Evolutionary conservation across 2,888 invertebrate species (phyloP), one percentile per base, ranked within the genome.

Genomic region (Kuschelorhynchus macadamiae): DNA sequence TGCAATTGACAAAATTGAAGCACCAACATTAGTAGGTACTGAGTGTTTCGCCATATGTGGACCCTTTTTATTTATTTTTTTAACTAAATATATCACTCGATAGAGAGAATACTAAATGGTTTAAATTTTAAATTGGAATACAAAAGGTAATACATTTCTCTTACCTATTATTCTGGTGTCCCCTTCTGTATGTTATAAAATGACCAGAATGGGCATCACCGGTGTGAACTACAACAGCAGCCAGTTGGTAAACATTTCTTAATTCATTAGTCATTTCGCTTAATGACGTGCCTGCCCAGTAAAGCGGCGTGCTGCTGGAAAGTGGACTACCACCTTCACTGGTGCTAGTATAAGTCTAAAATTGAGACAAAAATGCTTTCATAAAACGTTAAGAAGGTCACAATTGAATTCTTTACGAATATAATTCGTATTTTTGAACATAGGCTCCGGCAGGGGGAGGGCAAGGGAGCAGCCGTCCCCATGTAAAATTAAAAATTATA

Each of bases 151-250:
- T n/a, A n/a, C n/a, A n/a, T n/a, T n/a, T n/a, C n/a, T n/a, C 46
- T 61, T 77, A 82, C 83, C 82, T 82, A 61, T 81, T 81, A 65
- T 81, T 81, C 85, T 75, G 86, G 82, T 75, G 85, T 76, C 93
- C 94, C 12, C 95, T 88, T 67, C 97, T 87, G 83, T 96, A 97
- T 46, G 97, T 96, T 68, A 97, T 92, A 86, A 97, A 98, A 87
- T 98, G 98, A 0, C 98, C 98, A 47, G 94, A 92, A 80, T 92
- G 90, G 8, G 94, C 93, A 49, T 93, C 93, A 1, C 97, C 97
- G 72, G 93, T 89, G 85, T 97, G 97, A 71, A 95, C 95, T 47
- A 97, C 92, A 5, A 96, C 96, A 1, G 95, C 93, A 66, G 89
- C 86, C 71, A 98, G 87, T 70, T 90, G 89, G 85, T 95, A 97